Evolutionary conservation across 2,797 vertebrate species (phyloP).

Genomic region (Neosilurus mollespiculum): DNA sequence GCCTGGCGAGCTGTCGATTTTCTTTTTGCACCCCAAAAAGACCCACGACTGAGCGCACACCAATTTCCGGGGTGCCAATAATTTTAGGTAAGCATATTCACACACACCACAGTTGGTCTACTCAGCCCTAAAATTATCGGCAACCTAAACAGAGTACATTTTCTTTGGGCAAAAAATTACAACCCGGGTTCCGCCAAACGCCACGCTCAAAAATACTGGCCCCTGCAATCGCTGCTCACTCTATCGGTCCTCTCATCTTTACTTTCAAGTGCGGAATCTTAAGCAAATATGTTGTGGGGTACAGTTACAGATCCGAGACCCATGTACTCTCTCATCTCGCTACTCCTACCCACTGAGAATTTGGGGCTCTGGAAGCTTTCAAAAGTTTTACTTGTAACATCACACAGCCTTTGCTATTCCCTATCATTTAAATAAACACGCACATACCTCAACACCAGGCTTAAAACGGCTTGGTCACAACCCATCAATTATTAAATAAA

Average conservation of each 20-base stretch:
- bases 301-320: neutral
- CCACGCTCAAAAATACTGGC: neutral
- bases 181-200: too few species aligned
- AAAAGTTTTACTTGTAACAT: constrained; percentile 34
- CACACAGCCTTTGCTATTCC: constrained; percentile 15
- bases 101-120: too few species aligned
- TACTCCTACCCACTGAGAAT: constrained; percentile 18
- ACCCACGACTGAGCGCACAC: too few species aligned
- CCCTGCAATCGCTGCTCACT: neutral
- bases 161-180: too few species aligned
- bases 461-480: neutral
- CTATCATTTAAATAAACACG: neutral
- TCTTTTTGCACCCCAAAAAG: too few species aligned
- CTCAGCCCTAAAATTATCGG: too few species aligned
- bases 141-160: too few species aligned
- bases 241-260: neutral
- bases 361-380: constrained; percentile 49
- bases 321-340: neutral
- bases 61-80: too few species aligned
- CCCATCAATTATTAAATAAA: constrained; percentile 3
- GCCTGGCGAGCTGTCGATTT: too few species aligned
- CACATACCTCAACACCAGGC: neutral
- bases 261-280: neutral
- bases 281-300: neutral
- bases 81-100: too few species aligned